Evolutionary conservation across 2,797 vertebrate species (phyloP), one percentile per base, ranked within the genome.

Genomic region (Pteropus rufus): DNA sequence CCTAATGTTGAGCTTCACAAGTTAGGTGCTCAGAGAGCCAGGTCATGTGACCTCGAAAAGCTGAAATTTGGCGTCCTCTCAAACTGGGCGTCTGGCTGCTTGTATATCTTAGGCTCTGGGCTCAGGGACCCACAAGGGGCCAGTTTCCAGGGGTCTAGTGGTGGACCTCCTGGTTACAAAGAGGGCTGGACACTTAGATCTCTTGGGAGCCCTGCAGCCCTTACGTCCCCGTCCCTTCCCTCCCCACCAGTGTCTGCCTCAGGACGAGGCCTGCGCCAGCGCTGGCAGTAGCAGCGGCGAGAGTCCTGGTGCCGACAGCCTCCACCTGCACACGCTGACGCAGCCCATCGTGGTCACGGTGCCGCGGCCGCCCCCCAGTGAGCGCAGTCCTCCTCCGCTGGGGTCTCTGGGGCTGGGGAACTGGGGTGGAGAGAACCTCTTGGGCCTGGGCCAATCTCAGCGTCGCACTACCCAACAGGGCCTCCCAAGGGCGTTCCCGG

Each of bases 271-370:
- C 6, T 98, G 98, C 67, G 8, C 62, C 2, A 91, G 72, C 18
- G 36, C 72, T 0, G 16, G 96, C 80, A 39, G 82, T 2, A 84
- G 88, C 67, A 46, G 89, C 72, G 16, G 31, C 0, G 84, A 93
- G 67, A 83, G 72, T 44, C 79, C 62, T 29, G 70, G 62, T 16
- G 64, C 76, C 18, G 60, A 93, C 6, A 12, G 83, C 39, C 81
- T 46, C 26, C 96, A 97, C 69, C 85, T 98, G 97, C 98, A 99
- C 95, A 99, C 98, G 87, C 97, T 99, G 72, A 99, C 98, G 73
- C 98, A 99, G 89, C 99, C 99, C 7, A 98, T 99, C 96, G 97
- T 99, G 54, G 99, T 99, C 91, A 99, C 99, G 0, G 95, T 98
- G 85, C 98, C 98, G 76, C 77, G 84, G 76, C 97, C 8, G 82